Evolutionary conservation across 1,140 invertebrate genomes (phyloP).

Genomic region (Bilobella aurantiaca): DNA sequence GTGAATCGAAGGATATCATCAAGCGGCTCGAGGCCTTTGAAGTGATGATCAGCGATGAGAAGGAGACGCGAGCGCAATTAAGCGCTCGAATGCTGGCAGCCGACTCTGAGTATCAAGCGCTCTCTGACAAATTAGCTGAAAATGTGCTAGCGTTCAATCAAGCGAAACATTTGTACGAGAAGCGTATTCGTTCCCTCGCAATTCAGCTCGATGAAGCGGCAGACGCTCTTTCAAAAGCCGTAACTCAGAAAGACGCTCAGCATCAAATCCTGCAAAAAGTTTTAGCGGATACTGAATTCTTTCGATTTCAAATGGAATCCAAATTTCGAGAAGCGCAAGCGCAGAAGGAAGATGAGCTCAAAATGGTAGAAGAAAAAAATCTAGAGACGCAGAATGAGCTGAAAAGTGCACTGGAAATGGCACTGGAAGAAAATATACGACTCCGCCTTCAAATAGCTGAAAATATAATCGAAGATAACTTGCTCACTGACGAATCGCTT

Average conservation of each 20-base stretch:
- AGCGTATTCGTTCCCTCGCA: neutral
- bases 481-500: neutral
- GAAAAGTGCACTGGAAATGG: neutral
- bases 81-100: conserved; percentile 5
- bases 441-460: conserved; percentile 1
- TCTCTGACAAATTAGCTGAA: conserved; percentile 12
- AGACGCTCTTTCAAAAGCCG: neutral
- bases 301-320: neutral
- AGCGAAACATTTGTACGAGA: neutral
- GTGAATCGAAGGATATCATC: conserved; percentile 21
- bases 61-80: conserved; percentile 3
- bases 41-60: conserved; percentile 17
- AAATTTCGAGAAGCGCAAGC: neutral
- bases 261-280: neutral
- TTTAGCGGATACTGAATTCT: neutral
- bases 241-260: neutral
- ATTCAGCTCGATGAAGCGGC: neutral
- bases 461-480: neutral
- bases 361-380: conserved; percentile 11
- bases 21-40: conserved; percentile 27
- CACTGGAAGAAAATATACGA: conserved; percentile 12
- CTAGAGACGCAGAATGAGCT: neutral
- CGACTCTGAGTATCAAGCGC: conserved; percentile 6
- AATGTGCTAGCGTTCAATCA: conserved; percentile 9
- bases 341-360: neutral